phyloP scores from a whole-genome alignment of 1,140 invertebrate species.

The Drosophila sechellia region DNA sequence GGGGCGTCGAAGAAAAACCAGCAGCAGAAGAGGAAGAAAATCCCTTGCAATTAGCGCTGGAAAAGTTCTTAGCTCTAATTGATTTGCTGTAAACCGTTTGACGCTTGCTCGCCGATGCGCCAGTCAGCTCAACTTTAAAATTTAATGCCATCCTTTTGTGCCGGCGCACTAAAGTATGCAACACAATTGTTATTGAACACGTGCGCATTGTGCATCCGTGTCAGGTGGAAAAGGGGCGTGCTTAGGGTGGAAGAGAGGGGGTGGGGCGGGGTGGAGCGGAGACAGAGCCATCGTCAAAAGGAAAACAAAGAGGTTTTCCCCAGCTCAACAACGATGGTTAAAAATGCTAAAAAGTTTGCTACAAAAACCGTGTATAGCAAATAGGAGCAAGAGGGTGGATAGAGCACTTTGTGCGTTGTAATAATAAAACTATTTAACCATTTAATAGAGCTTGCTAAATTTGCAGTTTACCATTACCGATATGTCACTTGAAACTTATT shows the following conservation, averaged over 20 bases:
- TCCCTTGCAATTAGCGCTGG: constrained; percentile 74
- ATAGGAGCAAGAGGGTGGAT: constrained; percentile 18
- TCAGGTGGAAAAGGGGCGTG: constrained; percentile 5
- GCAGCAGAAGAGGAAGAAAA: constrained; percentile 36
- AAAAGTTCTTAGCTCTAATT: constrained; percentile 79
- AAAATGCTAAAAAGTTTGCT: constrained; percentile 58
- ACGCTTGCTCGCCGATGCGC: constrained; percentile 50
- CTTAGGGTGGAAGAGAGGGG: not conserved
- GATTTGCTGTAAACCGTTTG: constrained; percentile 81
- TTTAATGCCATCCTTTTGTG: constrained; percentile 61
- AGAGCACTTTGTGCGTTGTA: not conserved
- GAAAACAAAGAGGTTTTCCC: constrained; percentile 71
- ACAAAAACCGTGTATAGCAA: constrained; percentile 26
- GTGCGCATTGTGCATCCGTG: constrained; percentile 51
- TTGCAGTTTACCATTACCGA: too few species aligned
- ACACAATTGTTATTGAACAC: constrained; percentile 80
- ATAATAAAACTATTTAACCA: not conserved
- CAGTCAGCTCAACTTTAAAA: constrained; percentile 62
- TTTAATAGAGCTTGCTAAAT: too few species aligned
- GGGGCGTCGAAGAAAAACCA: constrained; percentile 8
- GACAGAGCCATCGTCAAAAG: constrained; percentile 66
- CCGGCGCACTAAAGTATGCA: constrained; percentile 74
- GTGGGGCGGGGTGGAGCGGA: constrained; percentile 9
- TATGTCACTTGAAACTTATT: too few species aligned
- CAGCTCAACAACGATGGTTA: constrained; percentile 47